A percentile compares a stretch with the other conserved stretches of the same genome.
Evolutionary conservation across 2,797 vertebrate species (phyloP).

Genomic region (Zenarchopterus dispar): DNA sequence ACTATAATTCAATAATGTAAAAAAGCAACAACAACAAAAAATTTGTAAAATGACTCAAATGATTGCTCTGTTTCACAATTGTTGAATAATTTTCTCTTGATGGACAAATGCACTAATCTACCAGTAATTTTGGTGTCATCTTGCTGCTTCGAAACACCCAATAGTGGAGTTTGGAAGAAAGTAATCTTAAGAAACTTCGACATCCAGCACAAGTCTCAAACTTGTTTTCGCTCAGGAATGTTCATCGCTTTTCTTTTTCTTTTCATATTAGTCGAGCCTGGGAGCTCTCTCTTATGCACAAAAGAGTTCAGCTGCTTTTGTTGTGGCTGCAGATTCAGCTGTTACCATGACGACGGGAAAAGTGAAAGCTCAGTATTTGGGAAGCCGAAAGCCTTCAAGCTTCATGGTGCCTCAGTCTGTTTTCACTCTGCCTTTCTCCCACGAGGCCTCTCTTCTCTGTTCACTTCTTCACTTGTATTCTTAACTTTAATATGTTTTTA

Average conservation of each 20-base stretch:
- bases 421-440: conserved; percentile 1
- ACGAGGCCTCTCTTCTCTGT: no score
- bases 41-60: no score
- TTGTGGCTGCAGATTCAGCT: conserved; percentile 54
- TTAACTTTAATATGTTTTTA: conserved; percentile 10
- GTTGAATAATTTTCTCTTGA: no score
- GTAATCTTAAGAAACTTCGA: background rate
- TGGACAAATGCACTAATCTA: no score
- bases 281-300: conserved; percentile 61
- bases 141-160: background rate
- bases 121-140: background rate
- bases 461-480: conserved; percentile 1
- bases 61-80: no score
- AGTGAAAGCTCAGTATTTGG: conserved; percentile 61
- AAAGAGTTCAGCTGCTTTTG: conserved; percentile 69
- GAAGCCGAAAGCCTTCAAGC: conserved; percentile 54
- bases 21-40: no score
- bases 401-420: conserved; percentile 51
- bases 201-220: background rate
- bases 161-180: background rate
- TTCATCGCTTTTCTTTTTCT: conserved; percentile 45
- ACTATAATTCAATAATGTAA: no score
- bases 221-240: conserved; percentile 49
- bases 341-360: conserved; percentile 68
- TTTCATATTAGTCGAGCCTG: conserved; percentile 56